Evolutionary conservation across 1,140 invertebrate species (phyloP).

Genomic region (Apocrypta bakeri): DNA sequence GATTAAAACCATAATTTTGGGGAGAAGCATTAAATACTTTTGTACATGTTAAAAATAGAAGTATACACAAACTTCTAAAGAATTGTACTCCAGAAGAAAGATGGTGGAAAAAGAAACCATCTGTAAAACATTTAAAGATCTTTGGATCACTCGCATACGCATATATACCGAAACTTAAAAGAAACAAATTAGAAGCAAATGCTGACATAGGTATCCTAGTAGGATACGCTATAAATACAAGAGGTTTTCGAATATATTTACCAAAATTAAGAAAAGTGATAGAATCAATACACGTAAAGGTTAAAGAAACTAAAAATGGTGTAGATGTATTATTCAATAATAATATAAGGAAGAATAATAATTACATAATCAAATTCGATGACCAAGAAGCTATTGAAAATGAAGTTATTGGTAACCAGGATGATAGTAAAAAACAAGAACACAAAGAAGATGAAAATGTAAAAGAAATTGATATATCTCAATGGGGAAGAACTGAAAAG

Average conservation of each 20-base stretch:
- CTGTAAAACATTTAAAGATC: constrained; percentile 15
- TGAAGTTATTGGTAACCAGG: too few species aligned
- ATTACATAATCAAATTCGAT: neutral
- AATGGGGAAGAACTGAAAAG: too few species aligned
- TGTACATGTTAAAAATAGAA: neutral
- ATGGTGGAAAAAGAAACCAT: constrained; percentile 31
- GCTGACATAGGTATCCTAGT: constrained; percentile 22
- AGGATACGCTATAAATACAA: constrained; percentile 25
- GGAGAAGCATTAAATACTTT: neutral
- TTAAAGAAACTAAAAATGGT: constrained; percentile 26
- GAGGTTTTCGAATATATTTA: constrained; percentile 11
- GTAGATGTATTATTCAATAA: neutral
- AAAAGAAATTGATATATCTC: too few species aligned
- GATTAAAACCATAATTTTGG: neutral
- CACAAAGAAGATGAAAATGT: too few species aligned
- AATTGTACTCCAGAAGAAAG: constrained; percentile 16
- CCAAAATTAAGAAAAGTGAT: constrained; percentile 7
- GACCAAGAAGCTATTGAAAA: too few species aligned
- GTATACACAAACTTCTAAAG: constrained; percentile 33
- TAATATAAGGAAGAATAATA: neutral
- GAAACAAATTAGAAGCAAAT: constrained; percentile 14
- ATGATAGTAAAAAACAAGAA: too few species aligned
- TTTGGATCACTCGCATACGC: constrained; percentile 27
- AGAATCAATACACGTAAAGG: constrained; percentile 27
- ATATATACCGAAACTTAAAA: constrained; percentile 5